phyloP scores from a whole-genome alignment of 2,888 invertebrate species.

The Dysmachus trigonus region DNA sequence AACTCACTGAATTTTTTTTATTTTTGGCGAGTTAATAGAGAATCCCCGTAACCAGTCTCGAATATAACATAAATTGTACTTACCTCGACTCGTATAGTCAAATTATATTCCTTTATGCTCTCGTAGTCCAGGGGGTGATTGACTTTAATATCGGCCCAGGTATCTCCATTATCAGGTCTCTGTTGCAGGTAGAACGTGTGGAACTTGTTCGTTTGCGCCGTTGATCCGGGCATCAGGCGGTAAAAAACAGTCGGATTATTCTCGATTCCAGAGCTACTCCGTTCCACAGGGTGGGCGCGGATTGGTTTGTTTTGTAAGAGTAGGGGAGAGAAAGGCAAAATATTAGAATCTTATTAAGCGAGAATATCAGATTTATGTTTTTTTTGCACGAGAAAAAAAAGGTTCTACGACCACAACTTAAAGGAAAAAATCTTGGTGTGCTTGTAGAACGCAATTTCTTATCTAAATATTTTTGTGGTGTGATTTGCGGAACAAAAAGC shows the following conservation, averaged over 20 bases:
- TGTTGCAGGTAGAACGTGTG: slow-evolving; percentile 96
- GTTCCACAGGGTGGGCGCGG: slow-evolving; percentile 52
- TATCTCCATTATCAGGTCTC: slow-evolving; percentile 89
- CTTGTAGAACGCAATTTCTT: slow-evolving; percentile 32
- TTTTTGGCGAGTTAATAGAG: neutral
- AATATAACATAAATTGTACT: slow-evolving; percentile 56
- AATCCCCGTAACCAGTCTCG: neutral
- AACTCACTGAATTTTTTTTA: slow-evolving; percentile 9
- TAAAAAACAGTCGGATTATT: slow-evolving; percentile 96
- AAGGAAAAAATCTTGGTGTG: slow-evolving; percentile 22
- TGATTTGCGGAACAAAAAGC: slow-evolving; percentile 39
- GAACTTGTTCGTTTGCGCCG: slow-evolving; percentile 94
- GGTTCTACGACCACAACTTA: slow-evolving; percentile 33
- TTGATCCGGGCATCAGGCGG: slow-evolving; percentile 93
- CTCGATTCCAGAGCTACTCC: slow-evolving; percentile 89
- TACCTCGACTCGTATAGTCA: slow-evolving; percentile 95
- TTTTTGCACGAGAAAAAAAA: neutral
- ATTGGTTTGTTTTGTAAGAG: slow-evolving; percentile 31
- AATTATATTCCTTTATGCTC: slow-evolving; percentile 93
- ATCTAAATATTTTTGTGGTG: slow-evolving; percentile 8
- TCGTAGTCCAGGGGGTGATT: slow-evolving; percentile 96
- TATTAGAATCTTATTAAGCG: neutral
- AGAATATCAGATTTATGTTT: neutral
- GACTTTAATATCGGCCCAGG: slow-evolving; percentile 96
- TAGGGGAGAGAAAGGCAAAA: neutral